Conservation (phyloP, 2,888 invertebrate species). For the Drosophila antonietae region DNA sequence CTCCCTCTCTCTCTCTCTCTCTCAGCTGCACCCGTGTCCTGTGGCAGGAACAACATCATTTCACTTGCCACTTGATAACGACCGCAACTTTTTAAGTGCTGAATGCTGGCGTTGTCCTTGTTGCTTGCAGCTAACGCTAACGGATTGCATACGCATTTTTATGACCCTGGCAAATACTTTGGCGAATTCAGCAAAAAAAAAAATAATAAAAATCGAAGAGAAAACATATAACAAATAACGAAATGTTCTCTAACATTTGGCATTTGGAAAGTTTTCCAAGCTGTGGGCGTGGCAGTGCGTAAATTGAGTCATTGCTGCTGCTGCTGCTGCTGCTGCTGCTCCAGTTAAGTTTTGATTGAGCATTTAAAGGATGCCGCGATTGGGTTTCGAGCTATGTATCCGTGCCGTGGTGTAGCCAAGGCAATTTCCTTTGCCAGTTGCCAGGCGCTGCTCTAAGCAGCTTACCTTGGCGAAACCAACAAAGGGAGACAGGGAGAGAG, state of each 20-base stretch:
- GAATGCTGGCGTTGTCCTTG: slow-evolving; percentile 35
- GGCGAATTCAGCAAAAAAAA: slow-evolving; percentile 29
- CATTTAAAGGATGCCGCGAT: slow-evolving; percentile 65
- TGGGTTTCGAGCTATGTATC: slow-evolving; percentile 45
- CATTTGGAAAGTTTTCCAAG: slow-evolving; percentile 52
- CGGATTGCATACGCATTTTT: slow-evolving; percentile 54
- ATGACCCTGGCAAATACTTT: slow-evolving; percentile 43
- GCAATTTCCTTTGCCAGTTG: slow-evolving; percentile 47
- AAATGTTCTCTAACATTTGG: slow-evolving; percentile 25
- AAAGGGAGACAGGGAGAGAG: neutral
- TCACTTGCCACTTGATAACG: slow-evolving; percentile 38
- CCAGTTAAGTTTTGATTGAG: slow-evolving; percentile 71
- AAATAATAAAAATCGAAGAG: neutral
- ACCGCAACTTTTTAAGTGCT: slow-evolving; percentile 60
- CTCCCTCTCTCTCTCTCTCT: neutral
- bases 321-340: slow-evolving; percentile 13
- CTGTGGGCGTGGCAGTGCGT: slow-evolving; percentile 31
- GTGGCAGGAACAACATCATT: slow-evolving; percentile 29
- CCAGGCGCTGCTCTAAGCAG: slow-evolving; percentile 55
- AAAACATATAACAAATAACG: too few relatives aligned
- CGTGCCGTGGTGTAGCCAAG: slow-evolving; percentile 51
- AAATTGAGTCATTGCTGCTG: slow-evolving; percentile 63
- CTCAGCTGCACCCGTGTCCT: neutral
- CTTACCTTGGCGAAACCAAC: slow-evolving; percentile 43
- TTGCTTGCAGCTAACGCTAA: slow-evolving; percentile 21